These are phyloP conservation scores for Molanna angustata DNA, from an alignment of 2,888 invertebrate species.

Conservation along the genomic window DNA sequence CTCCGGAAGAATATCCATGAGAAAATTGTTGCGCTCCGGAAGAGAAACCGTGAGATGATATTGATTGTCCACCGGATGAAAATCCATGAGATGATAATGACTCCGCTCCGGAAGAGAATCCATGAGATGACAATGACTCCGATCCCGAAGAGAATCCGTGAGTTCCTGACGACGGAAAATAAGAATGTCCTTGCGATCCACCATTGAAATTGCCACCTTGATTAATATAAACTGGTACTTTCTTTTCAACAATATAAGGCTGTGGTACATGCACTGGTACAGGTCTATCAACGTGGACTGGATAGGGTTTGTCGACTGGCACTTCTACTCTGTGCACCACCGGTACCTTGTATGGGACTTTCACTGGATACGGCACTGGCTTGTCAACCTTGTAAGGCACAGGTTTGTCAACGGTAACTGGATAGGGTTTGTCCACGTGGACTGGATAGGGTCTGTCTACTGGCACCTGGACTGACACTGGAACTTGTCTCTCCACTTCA, in stretches of 20 bases:
- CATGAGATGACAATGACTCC: too few species aligned
- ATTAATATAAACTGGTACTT: slow-evolving; percentile 26
- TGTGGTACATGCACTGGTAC: slow-evolving; percentile 28
- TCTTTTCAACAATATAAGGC: slow-evolving; percentile 30
- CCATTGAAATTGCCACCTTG: slow-evolving; percentile 4
- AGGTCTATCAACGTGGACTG: slow-evolving; percentile 31
- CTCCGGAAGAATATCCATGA: too few species aligned
- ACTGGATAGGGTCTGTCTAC: slow-evolving; percentile 56
- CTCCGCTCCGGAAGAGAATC: too few species aligned
- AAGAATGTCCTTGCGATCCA: too few species aligned
- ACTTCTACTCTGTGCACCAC: slow-evolving; percentile 31
- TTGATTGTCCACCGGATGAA: not conserved
- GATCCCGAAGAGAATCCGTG: too few species aligned
- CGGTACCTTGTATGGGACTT: slow-evolving; percentile 32
- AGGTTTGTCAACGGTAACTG: slow-evolving; percentile 25
- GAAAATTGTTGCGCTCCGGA: too few species aligned
- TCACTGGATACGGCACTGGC: slow-evolving; percentile 31
- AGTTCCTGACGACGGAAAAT: too few species aligned
- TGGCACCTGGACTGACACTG: slow-evolving; percentile 49
- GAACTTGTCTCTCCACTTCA: slow-evolving; percentile 49
- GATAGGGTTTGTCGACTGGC: slow-evolving; percentile 29
- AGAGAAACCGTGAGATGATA: too few species aligned
- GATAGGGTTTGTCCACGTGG: slow-evolving; percentile 43
- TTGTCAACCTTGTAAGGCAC: slow-evolving; percentile 28
- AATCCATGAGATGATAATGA: not conserved